These are phyloP conservation scores for Esperia sulphurella DNA, from an alignment of 2,888 invertebrate species.

Conservation along the genomic window DNA sequence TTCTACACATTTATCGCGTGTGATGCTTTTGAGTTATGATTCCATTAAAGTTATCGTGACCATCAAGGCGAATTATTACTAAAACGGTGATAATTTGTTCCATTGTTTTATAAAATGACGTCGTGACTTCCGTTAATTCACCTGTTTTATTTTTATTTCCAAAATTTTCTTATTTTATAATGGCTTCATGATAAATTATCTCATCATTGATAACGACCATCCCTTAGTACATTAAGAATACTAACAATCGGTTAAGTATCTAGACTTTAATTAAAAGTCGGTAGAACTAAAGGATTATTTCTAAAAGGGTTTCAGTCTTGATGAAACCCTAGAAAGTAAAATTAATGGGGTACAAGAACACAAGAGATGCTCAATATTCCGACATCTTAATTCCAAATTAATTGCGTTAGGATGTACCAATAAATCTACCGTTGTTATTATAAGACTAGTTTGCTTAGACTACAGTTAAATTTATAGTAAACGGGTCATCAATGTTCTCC, in stretches of 20 bases:
- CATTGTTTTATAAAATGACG: constrained; percentile 2
- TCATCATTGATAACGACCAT: too few species aligned
- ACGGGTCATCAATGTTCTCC: constrained; percentile 10
- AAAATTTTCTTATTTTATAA: too few species aligned
- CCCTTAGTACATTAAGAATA: too few species aligned
- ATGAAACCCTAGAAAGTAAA: constrained; percentile 6
- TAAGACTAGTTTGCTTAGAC: constrained; percentile 56
- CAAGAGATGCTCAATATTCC: constrained; percentile 31
- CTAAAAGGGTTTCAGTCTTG: too few species aligned
- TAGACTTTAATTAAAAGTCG: too few species aligned
- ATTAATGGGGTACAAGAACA: constrained; percentile 18
- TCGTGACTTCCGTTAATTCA: too few species aligned
- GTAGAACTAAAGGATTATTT: not conserved
- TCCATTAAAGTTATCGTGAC: constrained; percentile 12
- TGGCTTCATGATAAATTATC: too few species aligned
- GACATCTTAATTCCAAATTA: constrained; percentile 62
- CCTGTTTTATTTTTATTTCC: too few species aligned
- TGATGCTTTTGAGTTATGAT: constrained; percentile 5
- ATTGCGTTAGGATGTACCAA: constrained; percentile 58
- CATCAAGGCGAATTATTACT: constrained; percentile 1
- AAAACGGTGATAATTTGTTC: not conserved
- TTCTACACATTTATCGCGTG: constrained; percentile 4
- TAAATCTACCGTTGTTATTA: constrained; percentile 58
- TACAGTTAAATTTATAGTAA: constrained; percentile 14
- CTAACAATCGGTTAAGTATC: too few species aligned